These are phyloP conservation scores for Cotesia chilonis DNA, from an alignment of 1,140 invertebrate species.

Conservation along the genomic window DNA sequence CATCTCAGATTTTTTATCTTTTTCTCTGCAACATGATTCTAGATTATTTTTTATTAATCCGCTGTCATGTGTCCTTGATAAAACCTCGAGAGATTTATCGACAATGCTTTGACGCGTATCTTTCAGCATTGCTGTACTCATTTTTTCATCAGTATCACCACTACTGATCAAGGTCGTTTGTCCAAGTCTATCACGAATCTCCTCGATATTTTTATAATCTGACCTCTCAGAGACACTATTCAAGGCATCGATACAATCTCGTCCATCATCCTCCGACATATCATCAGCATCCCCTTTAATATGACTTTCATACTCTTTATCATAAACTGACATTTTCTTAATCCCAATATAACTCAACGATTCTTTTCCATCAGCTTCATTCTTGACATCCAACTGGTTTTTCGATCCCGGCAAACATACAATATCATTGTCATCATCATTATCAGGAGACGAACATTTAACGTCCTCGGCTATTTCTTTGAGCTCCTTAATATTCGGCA, in stretches of 20 bases:
- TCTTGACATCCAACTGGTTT: neutral
- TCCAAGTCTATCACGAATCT: conserved; percentile 8
- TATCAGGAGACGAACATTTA: neutral
- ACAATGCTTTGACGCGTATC: neutral
- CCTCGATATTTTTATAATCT: neutral
- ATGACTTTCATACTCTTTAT: conserved; percentile 6
- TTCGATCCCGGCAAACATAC: neutral
- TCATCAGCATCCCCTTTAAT: neutral
- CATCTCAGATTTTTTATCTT: neutral
- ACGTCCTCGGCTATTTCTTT: conserved; percentile 42
- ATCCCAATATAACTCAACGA: neutral
- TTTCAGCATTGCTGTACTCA: neutral
- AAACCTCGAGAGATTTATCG: neutral
- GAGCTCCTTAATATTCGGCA: conserved; percentile 52
- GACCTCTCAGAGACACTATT: neutral
- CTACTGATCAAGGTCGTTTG: conserved; percentile 17
- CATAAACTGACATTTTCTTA: conserved; percentile 5
- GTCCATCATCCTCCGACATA: conserved; percentile 3
- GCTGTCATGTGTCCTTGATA: neutral
- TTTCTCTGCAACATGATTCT: neutral
- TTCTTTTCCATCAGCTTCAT: neutral
- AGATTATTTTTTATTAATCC: neutral
- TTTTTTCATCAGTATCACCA: neutral
- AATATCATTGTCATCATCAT: conserved; percentile 21
- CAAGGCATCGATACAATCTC: neutral